These are phyloP conservation scores for Pristionchus maxplancki DNA, from an alignment of 2,888 invertebrate species.

Conservation along the genomic window DNA sequence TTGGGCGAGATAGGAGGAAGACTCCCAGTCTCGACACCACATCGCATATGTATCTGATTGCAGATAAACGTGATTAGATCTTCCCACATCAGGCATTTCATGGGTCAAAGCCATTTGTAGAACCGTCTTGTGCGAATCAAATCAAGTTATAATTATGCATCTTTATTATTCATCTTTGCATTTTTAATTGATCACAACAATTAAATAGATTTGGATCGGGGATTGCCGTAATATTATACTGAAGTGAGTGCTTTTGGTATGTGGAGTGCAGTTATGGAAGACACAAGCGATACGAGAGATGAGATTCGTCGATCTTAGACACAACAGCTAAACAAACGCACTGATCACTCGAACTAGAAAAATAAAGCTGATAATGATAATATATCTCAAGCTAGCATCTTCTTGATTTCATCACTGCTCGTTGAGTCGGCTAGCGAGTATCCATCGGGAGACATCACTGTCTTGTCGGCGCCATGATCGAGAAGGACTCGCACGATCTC, in stretches of 20 bases:
- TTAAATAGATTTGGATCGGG: background rate
- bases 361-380: background rate
- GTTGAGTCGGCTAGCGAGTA: slow-evolving; percentile 61
- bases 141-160: no score
- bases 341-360: background rate
- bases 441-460: slow-evolving; percentile 60
- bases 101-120: background rate
- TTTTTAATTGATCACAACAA: background rate
- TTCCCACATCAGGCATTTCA: background rate
- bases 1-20: slow-evolving; percentile 27
- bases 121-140: no score
- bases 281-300: background rate
- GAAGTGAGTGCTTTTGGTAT: background rate
- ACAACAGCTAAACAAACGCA: background rate
- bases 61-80: background rate
- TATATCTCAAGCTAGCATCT: slow-evolving; percentile 52
- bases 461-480: slow-evolving; percentile 79
- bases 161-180: slow-evolving; percentile 13
- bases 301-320: background rate
- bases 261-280: background rate
- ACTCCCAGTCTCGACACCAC: slow-evolving; percentile 52
- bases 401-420: slow-evolving; percentile 58
- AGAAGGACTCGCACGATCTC: slow-evolving; percentile 91
- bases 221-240: background rate
- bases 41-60: slow-evolving; percentile 18